Percentiles rank a stretch among this genome's conserved stretches.
Conservation (phyloP, 1,140 invertebrate genomes). For the Vollenhovia emeryi region DNA sequence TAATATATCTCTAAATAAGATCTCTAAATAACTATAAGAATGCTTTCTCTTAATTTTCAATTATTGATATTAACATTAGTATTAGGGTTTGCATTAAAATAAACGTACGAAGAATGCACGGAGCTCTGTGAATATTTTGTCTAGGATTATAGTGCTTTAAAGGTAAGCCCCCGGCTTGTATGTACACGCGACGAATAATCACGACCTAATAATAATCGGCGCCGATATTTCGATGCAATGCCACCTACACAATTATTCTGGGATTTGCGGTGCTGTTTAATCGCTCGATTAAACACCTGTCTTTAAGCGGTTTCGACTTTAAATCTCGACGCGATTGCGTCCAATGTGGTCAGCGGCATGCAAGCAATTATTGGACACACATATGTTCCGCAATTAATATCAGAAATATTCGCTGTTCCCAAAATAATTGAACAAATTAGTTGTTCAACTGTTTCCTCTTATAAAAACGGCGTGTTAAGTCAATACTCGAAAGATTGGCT, state of each 20-base stretch:
- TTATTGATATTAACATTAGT: not conserved
- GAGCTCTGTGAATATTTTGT: not conserved
- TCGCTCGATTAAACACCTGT: constrained; percentile 56
- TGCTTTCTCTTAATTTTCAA: not conserved
- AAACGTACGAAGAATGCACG: too few relatives aligned
- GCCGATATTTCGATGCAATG: constrained; percentile 34
- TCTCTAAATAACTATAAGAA: not conserved
- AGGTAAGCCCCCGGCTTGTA: not conserved
- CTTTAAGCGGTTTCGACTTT: constrained; percentile 58
- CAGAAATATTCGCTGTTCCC: constrained; percentile 29
- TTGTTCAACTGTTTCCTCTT: not conserved
- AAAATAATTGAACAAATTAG: constrained; percentile 15
- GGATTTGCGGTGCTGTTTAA: constrained; percentile 43
- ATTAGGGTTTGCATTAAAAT: constrained; percentile 2
- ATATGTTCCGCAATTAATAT: constrained; percentile 52
- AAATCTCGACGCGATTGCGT: constrained; percentile 34
- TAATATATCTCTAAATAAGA: too few relatives aligned
- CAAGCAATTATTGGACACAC: constrained; percentile 53
- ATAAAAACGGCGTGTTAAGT: too few relatives aligned
- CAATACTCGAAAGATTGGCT: too few relatives aligned
- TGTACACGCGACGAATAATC: constrained; percentile 3
- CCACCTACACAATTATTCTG: constrained; percentile 39
- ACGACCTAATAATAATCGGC: constrained; percentile 31
- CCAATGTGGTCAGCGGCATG: constrained; percentile 2
- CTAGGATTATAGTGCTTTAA: not conserved